Percentiles rank a stretch among this genome's conserved stretches.
These are phyloP conservation scores for Rhagoletis zephyria DNA, from an alignment of 1,140 invertebrate genomes.

Conservation along the genomic window DNA sequence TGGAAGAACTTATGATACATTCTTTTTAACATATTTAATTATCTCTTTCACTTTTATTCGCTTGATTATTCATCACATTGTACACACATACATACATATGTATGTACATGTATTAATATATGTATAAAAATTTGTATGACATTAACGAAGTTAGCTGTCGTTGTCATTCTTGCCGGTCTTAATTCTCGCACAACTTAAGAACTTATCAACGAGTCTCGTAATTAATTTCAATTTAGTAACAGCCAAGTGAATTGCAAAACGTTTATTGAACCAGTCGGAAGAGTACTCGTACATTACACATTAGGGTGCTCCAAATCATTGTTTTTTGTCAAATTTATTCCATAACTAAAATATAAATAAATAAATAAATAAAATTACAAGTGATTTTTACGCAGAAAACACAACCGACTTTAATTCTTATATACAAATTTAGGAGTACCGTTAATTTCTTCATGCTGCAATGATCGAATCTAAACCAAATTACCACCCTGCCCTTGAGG, in stretches of 20 bases:
- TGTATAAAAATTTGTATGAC: background rate
- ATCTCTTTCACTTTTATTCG: constrained; percentile 9
- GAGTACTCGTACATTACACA: background rate
- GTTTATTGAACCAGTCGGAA: background rate
- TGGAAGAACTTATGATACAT: background rate
- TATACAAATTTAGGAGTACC: no score
- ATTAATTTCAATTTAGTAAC: constrained; percentile 39
- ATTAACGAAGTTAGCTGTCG: background rate
- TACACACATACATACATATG: background rate
- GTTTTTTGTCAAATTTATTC: no score
- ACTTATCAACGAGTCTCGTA: background rate
- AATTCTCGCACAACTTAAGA: constrained; percentile 15
- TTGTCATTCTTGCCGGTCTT: constrained; percentile 43
- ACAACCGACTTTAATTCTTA: no score
- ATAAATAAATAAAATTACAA: no score
- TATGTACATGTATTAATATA: background rate
- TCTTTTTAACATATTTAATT: background rate
- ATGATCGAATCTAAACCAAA: no score
- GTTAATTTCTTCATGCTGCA: no score
- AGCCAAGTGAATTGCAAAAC: background rate
- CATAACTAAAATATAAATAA: no score
- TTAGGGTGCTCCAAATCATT: background rate
- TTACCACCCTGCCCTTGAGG: no score
- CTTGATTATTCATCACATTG: constrained; percentile 22
- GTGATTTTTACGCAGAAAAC: no score